These are phyloP conservation scores for Sebastes aleutianus DNA, from an alignment of 2,797 vertebrate species.

Conservation along the genomic window DNA sequence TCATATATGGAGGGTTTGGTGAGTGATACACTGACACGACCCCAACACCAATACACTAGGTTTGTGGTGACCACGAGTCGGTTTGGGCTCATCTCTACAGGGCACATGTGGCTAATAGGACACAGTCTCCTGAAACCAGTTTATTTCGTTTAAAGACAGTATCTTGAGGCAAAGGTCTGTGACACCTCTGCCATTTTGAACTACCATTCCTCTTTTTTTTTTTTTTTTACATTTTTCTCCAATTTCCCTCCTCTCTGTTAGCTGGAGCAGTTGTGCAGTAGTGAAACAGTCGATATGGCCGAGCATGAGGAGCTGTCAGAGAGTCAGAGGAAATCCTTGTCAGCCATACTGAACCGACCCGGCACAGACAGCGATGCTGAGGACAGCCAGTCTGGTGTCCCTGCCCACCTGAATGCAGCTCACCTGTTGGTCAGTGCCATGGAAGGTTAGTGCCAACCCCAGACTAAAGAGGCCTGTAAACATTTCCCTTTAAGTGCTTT, in stretches of 20 bases:
- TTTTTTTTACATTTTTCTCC: not conserved
- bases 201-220: not conserved
- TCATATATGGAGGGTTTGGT: slow-evolving; percentile 81
- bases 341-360: not conserved
- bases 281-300: slow-evolving; percentile 42
- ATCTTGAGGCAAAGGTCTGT: not conserved
- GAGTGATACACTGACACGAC: slow-evolving; percentile 54
- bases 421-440: slow-evolving; percentile 88
- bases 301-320: slow-evolving; percentile 7
- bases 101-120: not conserved
- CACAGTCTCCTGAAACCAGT: not conserved
- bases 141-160: not conserved
- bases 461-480: not conserved
- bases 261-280: slow-evolving; percentile 79
- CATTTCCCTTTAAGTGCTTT: not conserved
- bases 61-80: not conserved
- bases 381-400: not conserved
- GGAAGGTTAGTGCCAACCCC: slow-evolving; percentile 80
- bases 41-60: not conserved
- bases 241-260: slow-evolving; percentile 37
- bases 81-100: not conserved
- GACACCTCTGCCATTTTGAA: not conserved
- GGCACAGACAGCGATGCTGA: not conserved
- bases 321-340: not conserved
- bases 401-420: slow-evolving; percentile 67